phyloP scores from a whole-genome alignment of 2,888 invertebrate species.

The Aphidoletes aphidimyza region DNA sequence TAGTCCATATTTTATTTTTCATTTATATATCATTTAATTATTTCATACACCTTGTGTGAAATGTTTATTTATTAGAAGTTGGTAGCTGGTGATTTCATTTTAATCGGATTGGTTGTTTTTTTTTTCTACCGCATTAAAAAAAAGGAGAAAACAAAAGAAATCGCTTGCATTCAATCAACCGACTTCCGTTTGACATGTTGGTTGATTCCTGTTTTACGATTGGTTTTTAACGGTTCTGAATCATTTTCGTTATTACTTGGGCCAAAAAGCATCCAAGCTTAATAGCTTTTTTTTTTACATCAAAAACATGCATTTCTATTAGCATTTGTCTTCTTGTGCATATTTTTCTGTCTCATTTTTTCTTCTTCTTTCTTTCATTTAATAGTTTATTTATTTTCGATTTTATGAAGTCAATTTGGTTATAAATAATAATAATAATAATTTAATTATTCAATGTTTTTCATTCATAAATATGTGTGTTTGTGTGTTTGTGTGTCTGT shows the following conservation, averaged over 20 bases:
- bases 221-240: neutral
- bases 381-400: no score
- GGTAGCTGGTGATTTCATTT: slow-evolving; percentile 38
- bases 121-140: no score
- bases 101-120: neutral
- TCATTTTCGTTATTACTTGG: neutral
- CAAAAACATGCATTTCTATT: neutral
- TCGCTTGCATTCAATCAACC: neutral
- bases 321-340: neutral
- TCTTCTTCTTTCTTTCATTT: neutral
- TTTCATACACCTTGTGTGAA: slow-evolving; percentile 51
- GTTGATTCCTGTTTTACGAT: slow-evolving; percentile 31
- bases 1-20: slow-evolving; percentile 5
- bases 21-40: neutral
- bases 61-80: neutral
- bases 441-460: slow-evolving; percentile 47
- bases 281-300: no score
- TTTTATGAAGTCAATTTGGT: slow-evolving; percentile 47
- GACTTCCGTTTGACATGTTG: slow-evolving; percentile 24
- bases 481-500: slow-evolving; percentile 3
- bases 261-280: no score
- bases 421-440: slow-evolving; percentile 51
- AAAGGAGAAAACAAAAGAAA: no score
- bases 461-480: slow-evolving; percentile 34
- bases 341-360: neutral